Base-by-base conservation (phyloP, 2,113 vertebrate genomes). In the Callopanchax toddi region DNA sequence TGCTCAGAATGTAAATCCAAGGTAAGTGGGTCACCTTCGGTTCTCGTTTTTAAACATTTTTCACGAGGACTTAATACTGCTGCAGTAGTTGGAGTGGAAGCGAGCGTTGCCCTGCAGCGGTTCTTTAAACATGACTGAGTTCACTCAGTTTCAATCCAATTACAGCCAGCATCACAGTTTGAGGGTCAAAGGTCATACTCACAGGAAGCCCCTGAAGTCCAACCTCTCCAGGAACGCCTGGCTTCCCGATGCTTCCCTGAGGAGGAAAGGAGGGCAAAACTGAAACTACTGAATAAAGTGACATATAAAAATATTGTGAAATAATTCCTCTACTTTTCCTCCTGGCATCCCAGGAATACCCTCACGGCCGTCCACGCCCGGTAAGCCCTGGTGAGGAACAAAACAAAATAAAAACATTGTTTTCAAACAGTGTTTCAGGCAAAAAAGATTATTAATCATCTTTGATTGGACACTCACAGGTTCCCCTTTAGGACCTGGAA, bases 301-400 rank as follows among this genome's bases (percentile, higher is more conserved):
- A 20, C 10, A 65, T 36, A 5, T 18, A 8, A 12, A 20, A 45
- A 23, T 29, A 50, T 34, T 12, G 67, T 59, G 21, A 49, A 63
- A 17, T 8, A n/a, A 3, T 1, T 44, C 10, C 6, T 93, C 3
- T 93, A 99, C 97, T 94, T 98, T 99, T 87, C 87, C 53, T 83
- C 96, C 97, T 0, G 96, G 97, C 93, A 98, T 94, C 78, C 96
- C 97, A 83, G 96, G 97, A 54, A 99, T 99, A 63, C 97, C 97
- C 42, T 96, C 96, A 37, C 93, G 94, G 3, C 94, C 96, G 56
- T 96, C 94, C 0, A 97, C 91, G 53, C 97, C 97, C 1, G 97
- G 92, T 81, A 99, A 92, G 10, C 97, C 97, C 97, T 99, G 60
- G 34, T 44, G 0, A 52, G 17, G 21, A 53, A 60, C 21, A 32